These are phyloP conservation scores for Microtus richardsoni DNA, from an alignment of 2,113 vertebrate species.

Conservation along the genomic window DNA sequence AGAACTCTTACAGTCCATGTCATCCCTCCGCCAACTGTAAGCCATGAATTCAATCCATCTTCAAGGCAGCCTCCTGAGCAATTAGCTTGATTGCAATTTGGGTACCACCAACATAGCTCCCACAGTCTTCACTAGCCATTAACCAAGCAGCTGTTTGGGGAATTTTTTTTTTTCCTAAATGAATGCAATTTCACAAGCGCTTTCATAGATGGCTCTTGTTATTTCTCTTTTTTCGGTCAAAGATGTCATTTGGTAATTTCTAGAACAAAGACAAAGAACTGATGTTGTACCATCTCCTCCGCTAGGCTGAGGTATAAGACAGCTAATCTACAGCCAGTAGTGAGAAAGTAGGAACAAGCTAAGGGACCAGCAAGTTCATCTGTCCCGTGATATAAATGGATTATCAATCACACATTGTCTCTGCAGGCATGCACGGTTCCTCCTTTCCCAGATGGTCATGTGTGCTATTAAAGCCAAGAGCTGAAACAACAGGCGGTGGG, in stretches of 20 bases:
- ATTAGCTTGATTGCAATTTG: conserved; percentile 58
- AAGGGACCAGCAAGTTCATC: background rate
- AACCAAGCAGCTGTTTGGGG: conserved; percentile 66
- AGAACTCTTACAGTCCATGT: background rate
- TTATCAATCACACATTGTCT: background rate
- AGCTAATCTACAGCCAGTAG: background rate
- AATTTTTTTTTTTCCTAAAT: conserved; percentile 38
- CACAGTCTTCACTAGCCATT: conserved; percentile 62
- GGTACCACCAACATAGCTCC: conserved; percentile 25
- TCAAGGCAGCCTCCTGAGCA: conserved; percentile 57
- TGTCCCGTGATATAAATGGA: background rate
- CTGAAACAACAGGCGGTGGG: background rate
- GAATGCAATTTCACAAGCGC: conserved; percentile 56
- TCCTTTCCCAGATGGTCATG: background rate
- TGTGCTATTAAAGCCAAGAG: background rate
- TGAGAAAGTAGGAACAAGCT: background rate
- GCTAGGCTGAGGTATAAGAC: background rate
- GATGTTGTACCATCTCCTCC: conserved; percentile 4
- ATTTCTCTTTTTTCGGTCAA: conserved; percentile 36
- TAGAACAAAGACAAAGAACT: conserved; percentile 39
- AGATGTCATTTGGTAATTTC: conserved; percentile 30
- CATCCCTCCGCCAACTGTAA: conserved; percentile 13
- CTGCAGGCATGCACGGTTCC: background rate
- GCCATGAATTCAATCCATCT: conserved; percentile 17
- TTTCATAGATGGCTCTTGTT: conserved; percentile 52